Percentiles rank a stretch among this genome's conserved stretches.
These are phyloP conservation scores for Theristicus caerulescens DNA, from an alignment of 2,113 vertebrate species.

Conservation along the genomic window DNA sequence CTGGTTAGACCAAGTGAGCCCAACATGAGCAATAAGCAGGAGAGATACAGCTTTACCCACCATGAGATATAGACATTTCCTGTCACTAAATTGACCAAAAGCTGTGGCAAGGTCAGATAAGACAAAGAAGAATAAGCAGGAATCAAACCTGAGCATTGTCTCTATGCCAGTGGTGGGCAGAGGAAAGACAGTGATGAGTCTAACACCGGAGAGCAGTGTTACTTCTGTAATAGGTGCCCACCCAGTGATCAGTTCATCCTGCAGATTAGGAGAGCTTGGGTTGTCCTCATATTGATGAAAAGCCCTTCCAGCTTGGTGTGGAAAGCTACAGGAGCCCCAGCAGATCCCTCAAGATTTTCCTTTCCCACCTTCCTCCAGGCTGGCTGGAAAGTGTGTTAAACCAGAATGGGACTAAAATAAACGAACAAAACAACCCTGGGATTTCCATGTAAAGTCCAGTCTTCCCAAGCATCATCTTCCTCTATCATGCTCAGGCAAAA, in stretches of 20 bases:
- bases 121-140: neutral
- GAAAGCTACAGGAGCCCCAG: neutral
- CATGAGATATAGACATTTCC: neutral
- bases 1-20: neutral
- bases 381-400: neutral
- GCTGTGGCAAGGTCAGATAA: neutral
- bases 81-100: neutral
- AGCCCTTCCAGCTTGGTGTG: neutral
- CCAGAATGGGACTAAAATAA: neutral
- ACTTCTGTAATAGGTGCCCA: neutral
- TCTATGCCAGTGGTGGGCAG: neutral
- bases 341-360: neutral
- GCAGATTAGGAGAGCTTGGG: neutral
- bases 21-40: neutral
- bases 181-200: neutral
- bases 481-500: neutral
- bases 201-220: neutral
- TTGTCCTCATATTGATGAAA: neutral
- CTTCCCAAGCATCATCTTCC: neutral
- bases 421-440: neutral
- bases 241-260: neutral
- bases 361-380: neutral
- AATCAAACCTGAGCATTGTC: neutral
- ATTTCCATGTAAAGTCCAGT: neutral
- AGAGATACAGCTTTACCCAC: neutral